phyloP scores from a whole-genome alignment of 2,888 invertebrate genomes.

The Eupithecia centaureata region DNA sequence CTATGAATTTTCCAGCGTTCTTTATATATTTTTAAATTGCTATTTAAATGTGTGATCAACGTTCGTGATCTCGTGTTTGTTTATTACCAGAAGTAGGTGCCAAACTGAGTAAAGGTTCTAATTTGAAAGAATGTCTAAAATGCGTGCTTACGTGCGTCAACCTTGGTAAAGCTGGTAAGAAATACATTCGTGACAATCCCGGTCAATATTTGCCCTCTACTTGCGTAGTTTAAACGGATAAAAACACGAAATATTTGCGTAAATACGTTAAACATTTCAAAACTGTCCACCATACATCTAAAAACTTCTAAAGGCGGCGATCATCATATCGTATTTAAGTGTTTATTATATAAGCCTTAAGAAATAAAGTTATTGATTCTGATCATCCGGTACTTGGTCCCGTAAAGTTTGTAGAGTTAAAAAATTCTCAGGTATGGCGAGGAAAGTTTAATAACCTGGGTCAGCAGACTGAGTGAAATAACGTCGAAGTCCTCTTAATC shows the following conservation, averaged over 20 bases:
- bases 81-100: neutral
- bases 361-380: neutral
- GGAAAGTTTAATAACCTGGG: slow-evolving; percentile 28
- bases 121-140: slow-evolving; percentile 3
- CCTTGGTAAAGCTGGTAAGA: neutral
- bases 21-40: slow-evolving; percentile 1
- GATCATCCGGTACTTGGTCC: slow-evolving; percentile 6
- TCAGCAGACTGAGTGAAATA: slow-evolving; percentile 40
- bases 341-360: too few relatives aligned
- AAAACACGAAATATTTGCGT: slow-evolving; percentile 24
- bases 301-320: neutral
- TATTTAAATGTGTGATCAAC: neutral
- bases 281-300: slow-evolving; percentile 9
- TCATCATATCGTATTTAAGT: neutral
- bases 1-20: too few relatives aligned
- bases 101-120: neutral
- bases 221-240: slow-evolving; percentile 26
- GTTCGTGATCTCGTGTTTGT: neutral
- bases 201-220: slow-evolving; percentile 32
- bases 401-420: slow-evolving; percentile 38
- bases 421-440: slow-evolving; percentile 26
- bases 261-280: slow-evolving; percentile 15
- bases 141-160: slow-evolving; percentile 1
- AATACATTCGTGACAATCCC: slow-evolving; percentile 23
- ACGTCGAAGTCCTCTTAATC: slow-evolving; percentile 47